Evolutionary conservation across 1,140 invertebrate species (phyloP), one percentile per base, ranked within the genome.

Genomic region (Homalodisca vitripennis): DNA sequence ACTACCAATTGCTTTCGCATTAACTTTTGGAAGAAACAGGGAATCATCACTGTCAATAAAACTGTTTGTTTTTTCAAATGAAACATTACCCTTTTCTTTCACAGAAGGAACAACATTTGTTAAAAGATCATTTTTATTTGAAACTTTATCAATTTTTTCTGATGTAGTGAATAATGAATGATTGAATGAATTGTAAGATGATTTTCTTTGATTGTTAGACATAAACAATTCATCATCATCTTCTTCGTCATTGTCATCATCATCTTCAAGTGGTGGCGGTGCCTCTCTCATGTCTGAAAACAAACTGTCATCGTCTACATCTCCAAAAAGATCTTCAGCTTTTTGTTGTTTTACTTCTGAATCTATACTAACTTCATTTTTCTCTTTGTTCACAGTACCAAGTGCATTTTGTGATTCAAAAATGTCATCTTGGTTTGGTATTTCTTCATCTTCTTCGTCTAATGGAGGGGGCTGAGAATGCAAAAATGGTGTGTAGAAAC

Each of bases 401-500:
- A 60, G 12, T 6, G 24, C 3, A 60, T 20, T 51, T 22, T 51
- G 48, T 12, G 48, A 51, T 51, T 22, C 48, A 20, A 51, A 51
- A 3, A 51, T 14, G 22, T 51, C 48, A 6, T 51, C 48, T 10
- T 51, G 48, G n/a, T 51, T 51, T 3, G 48, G 22, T 3, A 14
- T 22, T 51, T 51, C 48, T 51, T 51, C 48, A 20, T 51, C 14
- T 10, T 51, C 48, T 51, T 51, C 48, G 22, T 51, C 48, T 51
- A 51, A 51, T 20, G 48, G 48, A 51, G 48, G 48, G 22, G 48
- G 48, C n/a, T 51, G 48, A 51, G 48, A 51, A 51, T 51, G 48
- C 3, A 51, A 3, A 51, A 51, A 51, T 3, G 48, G 48, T 51
- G 48, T 51, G 48, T n/a, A n/a, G 48, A 51, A n/a, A 51, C 48